These are phyloP conservation scores for Epistrophe eligans DNA, from an alignment of 2,888 invertebrate genomes.

Conservation along the genomic window DNA sequence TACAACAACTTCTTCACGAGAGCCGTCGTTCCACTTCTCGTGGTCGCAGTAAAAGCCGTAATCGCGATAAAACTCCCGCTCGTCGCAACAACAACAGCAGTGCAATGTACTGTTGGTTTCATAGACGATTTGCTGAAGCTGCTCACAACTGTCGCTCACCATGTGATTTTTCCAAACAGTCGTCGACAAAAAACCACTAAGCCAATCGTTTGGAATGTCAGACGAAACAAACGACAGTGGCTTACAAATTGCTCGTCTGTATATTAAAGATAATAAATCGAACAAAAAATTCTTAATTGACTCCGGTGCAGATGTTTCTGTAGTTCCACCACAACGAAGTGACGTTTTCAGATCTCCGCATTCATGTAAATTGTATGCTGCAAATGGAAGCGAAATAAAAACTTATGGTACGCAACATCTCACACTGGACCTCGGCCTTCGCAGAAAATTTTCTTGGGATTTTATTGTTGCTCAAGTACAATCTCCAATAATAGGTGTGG, in stretches of 20 bases:
- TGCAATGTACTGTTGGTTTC: too few species aligned
- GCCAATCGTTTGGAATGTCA: neutral
- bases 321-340: neutral
- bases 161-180: too few species aligned
- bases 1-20: too few species aligned
- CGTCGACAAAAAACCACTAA: too few species aligned
- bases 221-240: neutral
- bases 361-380: slow-evolving; percentile 27
- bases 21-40: too few species aligned
- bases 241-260: neutral
- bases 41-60: too few species aligned
- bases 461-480: slow-evolving; percentile 20
- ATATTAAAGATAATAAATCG: neutral
- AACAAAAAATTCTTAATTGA: neutral
- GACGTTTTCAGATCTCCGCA: slow-evolving; percentile 8
- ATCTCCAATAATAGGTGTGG: too few species aligned
- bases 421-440: slow-evolving; percentile 9
- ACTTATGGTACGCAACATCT: slow-evolving; percentile 30
- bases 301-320: neutral
- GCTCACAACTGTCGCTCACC: too few species aligned
- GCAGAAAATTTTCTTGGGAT: slow-evolving; percentile 20
- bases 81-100: too few species aligned
- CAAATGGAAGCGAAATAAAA: slow-evolving; percentile 41
- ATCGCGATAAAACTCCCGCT: too few species aligned
- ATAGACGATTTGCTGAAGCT: too few species aligned